Base-by-base conservation (phyloP, 64 coral and sea anemone species). In the Montipora foliosa region DNA sequence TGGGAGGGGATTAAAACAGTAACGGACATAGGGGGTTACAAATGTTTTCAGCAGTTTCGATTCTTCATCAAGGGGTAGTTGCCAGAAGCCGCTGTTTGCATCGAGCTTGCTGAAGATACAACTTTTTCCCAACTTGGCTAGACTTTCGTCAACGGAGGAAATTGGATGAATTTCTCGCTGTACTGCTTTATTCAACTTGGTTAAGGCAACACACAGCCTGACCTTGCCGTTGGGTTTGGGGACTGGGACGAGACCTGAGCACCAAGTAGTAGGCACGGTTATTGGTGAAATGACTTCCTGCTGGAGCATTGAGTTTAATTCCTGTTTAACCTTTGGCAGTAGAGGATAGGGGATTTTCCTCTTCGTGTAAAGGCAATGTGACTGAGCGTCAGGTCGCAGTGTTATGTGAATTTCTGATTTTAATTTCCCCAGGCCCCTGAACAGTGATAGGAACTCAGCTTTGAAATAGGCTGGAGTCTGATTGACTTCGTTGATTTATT, bases 221-320 rank as follows among this genome's bases (percentile, higher is more conserved):
- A 90, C 93, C 1, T 44, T 83, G 8, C 87, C 78, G 47, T 94
- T 89, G 14, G 93, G 12, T 70, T 89, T 89, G 21, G 53, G 87
- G 44, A 94, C 79, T 49, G 93, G 87, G 44, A 90, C 79, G 44
- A 94, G 55, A 10, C 51, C 77, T 14, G 61, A 12, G 14, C 61
- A 64, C 11, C 61, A 64, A 14, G 12, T 37, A 45, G 78, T 94
- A 62, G 87, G 93, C 70, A 83, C 78, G 4, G 92, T 94, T 19
- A 77, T 57, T 19, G 77, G 85, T 82, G 86, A 89, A 46, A 94
- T 89, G 9, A 89, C 92, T 11, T 69, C 87, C 21, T 89, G 92
- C 62, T 82, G 8, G 14, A 81, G 76, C 92, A 94, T 94, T 22
- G 78, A 14, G n/a, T 94, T 68, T 22, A 89, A 25, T 37, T 94